phyloP scores from a whole-genome alignment of 2,888 invertebrate species.

The Bellardia pandia region DNA sequence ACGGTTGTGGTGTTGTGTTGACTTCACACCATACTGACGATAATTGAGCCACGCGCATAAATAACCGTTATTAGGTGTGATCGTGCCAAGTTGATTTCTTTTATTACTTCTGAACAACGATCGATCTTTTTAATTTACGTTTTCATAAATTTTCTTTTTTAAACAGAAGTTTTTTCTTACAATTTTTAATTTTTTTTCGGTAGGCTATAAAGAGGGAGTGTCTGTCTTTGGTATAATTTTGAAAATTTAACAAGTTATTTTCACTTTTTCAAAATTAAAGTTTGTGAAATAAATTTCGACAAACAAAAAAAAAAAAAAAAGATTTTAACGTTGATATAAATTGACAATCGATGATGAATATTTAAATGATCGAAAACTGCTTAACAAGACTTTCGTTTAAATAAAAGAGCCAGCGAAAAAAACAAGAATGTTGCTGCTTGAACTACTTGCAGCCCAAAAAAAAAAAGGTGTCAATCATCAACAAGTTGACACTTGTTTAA shows the following conservation, averaged over 20 bases:
- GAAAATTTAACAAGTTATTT: conserved; percentile 68
- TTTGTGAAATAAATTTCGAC: conserved; percentile 36
- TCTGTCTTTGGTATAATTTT: conserved; percentile 52
- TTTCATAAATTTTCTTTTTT: conserved; percentile 59
- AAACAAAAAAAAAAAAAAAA: conserved; percentile 33
- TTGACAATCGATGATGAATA: conserved; percentile 66
- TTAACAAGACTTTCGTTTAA: conserved; percentile 67
- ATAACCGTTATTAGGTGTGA: conserved; percentile 83
- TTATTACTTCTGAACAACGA: conserved; percentile 53
- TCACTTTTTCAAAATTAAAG: conserved; percentile 67
- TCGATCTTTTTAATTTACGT: conserved; percentile 67
- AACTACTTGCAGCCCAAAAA: conserved; percentile 26
- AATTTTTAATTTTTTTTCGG: conserved; percentile 28
- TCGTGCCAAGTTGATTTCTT: conserved; percentile 78
- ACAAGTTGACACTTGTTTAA: conserved; percentile 70
- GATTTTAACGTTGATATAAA: conserved; percentile 65
- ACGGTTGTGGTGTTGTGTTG: conserved; percentile 30
- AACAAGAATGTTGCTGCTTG: conserved; percentile 43
- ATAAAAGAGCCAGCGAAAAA: background rate
- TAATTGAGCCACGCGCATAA: conserved; percentile 82
- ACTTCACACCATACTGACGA: conserved; percentile 76
- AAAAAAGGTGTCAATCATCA: conserved; percentile 71
- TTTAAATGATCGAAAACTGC: conserved; percentile 57
- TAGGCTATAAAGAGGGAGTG: conserved; percentile 38
- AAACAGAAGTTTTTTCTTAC: conserved; percentile 57